Evolutionary conservation across 2,888 invertebrate species (phyloP).

Genomic region (Gortyna flavago): DNA sequence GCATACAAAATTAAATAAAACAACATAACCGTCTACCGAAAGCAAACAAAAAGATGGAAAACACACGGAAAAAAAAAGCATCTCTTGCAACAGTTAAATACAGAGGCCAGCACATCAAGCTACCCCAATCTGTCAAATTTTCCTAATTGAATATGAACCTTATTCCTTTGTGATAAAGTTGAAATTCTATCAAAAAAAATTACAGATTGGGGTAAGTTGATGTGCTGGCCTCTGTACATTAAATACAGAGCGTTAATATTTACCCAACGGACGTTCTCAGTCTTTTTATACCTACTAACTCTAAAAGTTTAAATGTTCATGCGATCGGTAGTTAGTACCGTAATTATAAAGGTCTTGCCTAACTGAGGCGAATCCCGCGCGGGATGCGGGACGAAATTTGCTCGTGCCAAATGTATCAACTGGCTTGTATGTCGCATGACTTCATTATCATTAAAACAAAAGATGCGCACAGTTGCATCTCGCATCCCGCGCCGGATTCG

Average conservation of each 20-base stretch:
- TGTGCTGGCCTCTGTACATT: too few relatives aligned
- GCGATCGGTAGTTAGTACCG: neutral
- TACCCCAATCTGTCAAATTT: too few relatives aligned
- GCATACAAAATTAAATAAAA: neutral
- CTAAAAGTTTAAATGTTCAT: neutral
- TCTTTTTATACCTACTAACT: neutral
- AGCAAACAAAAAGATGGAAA: neutral
- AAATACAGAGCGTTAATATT: slow-evolving; percentile 15
- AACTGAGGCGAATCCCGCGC: neutral
- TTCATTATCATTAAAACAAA: neutral
- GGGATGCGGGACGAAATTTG: neutral
- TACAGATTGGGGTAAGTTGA: too few relatives aligned
- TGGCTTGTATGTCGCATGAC: neutral
- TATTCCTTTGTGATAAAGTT: too few relatives aligned
- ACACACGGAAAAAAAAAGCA: neutral
- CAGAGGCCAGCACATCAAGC: too few relatives aligned
- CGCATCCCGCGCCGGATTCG: too few relatives aligned
- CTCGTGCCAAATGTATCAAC: neutral
- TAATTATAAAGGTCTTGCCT: neutral
- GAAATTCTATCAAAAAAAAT: too few relatives aligned
- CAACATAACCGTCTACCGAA: neutral
- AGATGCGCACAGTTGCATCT: neutral
- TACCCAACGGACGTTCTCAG: neutral
- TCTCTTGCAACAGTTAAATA: slow-evolving; percentile 3
- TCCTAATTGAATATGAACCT: too few relatives aligned